A percentile compares a stretch with the other conserved stretches of the same genome.
Conservation (phyloP, 1,140 invertebrate species). For the Thaumetopoea pityocampa region DNA sequence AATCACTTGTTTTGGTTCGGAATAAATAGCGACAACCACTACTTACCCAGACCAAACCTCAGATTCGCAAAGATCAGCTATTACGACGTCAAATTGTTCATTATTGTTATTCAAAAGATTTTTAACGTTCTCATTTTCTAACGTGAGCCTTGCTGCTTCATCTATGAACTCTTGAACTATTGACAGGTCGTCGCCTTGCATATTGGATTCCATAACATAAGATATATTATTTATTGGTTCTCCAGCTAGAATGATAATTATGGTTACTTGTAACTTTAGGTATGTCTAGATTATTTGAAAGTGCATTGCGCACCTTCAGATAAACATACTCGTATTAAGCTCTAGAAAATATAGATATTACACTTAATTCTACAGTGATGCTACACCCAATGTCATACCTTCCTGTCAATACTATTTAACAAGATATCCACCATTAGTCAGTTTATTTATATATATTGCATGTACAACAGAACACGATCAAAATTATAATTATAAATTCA, state of each 20-base stretch:
- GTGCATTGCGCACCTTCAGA: too few relatives aligned
- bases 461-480: too few relatives aligned
- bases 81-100: slow-evolving; percentile 45
- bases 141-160: slow-evolving; percentile 1
- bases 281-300: too few relatives aligned
- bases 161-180: not conserved
- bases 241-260: not conserved
- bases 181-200: not conserved
- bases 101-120: slow-evolving; percentile 33
- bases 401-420: too few relatives aligned
- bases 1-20: not conserved
- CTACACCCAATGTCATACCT: too few relatives aligned
- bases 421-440: too few relatives aligned
- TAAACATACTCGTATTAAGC: too few relatives aligned
- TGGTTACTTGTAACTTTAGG: too few relatives aligned
- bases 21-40: not conserved
- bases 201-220: not conserved
- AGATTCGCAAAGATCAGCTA: slow-evolving; percentile 33
- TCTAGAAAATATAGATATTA: too few relatives aligned
- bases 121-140: slow-evolving; percentile 31
- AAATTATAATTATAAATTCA: too few relatives aligned
- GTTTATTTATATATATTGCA: too few relatives aligned
- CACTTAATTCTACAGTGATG: too few relatives aligned
- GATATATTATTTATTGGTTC: not conserved
- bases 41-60: slow-evolving; percentile 23